Percentiles rank a stretch among this genome's conserved stretches.
These are phyloP conservation scores for Heliothis virescens DNA, from an alignment of 1,140 invertebrate genomes.

Conservation along the genomic window DNA sequence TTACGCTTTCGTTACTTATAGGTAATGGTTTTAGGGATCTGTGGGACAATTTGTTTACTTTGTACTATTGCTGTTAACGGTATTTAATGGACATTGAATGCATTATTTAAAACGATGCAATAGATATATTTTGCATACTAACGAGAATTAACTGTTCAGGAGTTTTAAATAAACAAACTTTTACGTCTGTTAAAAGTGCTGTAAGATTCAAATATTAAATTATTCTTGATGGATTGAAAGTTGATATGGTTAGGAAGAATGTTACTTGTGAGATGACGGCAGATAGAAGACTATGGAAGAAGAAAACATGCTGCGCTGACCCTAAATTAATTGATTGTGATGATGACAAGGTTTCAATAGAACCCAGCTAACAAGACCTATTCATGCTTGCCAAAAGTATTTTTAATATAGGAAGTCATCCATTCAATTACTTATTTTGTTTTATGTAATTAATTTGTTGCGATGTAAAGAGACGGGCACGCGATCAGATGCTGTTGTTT, in stretches of 20 bases:
- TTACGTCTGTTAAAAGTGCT: background rate
- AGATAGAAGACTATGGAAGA: no score
- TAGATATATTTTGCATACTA: no score
- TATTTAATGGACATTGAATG: no score
- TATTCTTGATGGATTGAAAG: no score
- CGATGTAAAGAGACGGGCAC: constrained; percentile 21
- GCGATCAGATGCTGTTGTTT: constrained; percentile 35
- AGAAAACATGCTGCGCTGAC: no score
- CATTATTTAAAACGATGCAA: no score
- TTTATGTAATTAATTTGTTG: constrained; percentile 45
- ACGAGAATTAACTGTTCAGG: no score
- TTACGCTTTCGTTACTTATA: constrained; percentile 58
- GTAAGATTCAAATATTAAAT: background rate
- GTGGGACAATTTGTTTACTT: background rate
- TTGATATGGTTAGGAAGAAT: no score
- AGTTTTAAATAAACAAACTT: no score
- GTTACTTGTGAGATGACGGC: no score
- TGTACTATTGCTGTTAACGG: no score
- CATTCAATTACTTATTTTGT: constrained; percentile 38
- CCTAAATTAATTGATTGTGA: no score
- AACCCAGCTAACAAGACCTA: background rate
- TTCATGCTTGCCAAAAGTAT: background rate
- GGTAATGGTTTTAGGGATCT: constrained; percentile 33
- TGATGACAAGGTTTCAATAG: background rate
- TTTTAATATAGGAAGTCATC: constrained; percentile 39